Evolutionary conservation across 2,113 vertebrate genomes (phyloP).

Genomic region (Lophura nycthemera): DNA sequence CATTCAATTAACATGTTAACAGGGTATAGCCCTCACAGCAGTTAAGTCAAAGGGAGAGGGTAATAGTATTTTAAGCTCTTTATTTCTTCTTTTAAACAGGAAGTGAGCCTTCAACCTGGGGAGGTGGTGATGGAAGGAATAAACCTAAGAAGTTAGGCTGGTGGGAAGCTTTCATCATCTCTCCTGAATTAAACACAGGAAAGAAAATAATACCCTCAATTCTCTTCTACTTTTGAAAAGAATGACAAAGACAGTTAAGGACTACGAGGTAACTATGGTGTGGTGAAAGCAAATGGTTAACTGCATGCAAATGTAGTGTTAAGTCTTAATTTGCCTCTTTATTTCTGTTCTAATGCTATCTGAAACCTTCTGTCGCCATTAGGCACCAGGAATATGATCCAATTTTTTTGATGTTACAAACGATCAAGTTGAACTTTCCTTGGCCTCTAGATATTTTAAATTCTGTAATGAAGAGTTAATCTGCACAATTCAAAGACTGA

Average conservation of each 20-base stretch:
- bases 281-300: slow-evolving; percentile 44
- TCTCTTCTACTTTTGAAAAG: background rate
- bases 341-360: background rate
- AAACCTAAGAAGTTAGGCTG: background rate
- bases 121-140: background rate
- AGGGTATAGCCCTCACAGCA: background rate
- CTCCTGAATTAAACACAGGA: background rate
- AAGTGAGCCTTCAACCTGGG: background rate
- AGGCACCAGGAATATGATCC: background rate
- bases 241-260: background rate
- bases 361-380: background rate
- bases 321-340: slow-evolving; percentile 10
- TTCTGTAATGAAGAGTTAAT: slow-evolving; percentile 52
- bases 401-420: slow-evolving; percentile 51
- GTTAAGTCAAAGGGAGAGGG: background rate
- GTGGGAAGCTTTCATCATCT: background rate
- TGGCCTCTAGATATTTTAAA: slow-evolving; percentile 31
- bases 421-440: slow-evolving; percentile 34
- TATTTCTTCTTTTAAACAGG: background rate
- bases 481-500: background rate
- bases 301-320: background rate
- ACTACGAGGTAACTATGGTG: fast-evolving
- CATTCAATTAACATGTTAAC: slow-evolving; percentile 4
- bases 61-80: background rate
- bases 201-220: background rate